A percentile compares a stretch with the other conserved stretches of the same genome.
phyloP scores from a whole-genome alignment of 2,797 vertebrate genomes.

The Gymnothorax javanicus region DNA sequence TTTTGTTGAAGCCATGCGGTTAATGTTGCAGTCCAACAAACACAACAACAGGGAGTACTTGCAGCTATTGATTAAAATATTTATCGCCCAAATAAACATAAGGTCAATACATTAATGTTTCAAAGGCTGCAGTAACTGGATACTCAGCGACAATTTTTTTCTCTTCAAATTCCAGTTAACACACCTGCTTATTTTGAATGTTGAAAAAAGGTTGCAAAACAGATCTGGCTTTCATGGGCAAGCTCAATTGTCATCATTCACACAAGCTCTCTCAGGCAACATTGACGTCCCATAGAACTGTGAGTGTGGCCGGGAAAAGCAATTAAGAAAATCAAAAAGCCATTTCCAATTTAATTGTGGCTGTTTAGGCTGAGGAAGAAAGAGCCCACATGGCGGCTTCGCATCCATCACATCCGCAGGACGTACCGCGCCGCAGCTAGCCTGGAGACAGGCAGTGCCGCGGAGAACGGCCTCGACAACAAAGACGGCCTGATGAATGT shows the following conservation, averaged over 20 bases:
- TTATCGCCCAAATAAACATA: neutral
- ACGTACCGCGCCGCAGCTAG: neutral
- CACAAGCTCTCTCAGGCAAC: neutral
- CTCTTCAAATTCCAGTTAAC: slow-evolving; percentile 1
- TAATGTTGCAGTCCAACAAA: neutral
- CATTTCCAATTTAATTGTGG: slow-evolving; percentile 24
- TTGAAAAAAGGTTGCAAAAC: neutral
- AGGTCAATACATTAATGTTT: slow-evolving; percentile 15
- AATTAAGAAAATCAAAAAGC: slow-evolving; percentile 28
- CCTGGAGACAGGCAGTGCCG: neutral
- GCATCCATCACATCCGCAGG: slow-evolving; percentile 8
- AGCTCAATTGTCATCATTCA: slow-evolving; percentile 1
- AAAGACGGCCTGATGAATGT: neutral
- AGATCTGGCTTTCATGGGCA: slow-evolving; percentile 7
- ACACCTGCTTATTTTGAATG: neutral
- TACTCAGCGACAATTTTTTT: neutral
- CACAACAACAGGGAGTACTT: neutral
- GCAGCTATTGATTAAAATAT: slow-evolving; percentile 4
- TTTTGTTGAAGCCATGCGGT: neutral
- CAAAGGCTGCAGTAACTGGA: slow-evolving; percentile 13
- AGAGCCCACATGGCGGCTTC: neutral
- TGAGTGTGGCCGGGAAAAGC: slow-evolving; percentile 8
- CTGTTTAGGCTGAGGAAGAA: slow-evolving; percentile 18
- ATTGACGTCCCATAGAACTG: slow-evolving; percentile 14
- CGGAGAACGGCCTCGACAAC: neutral